These are phyloP conservation scores for Myxocyprinus asiaticus DNA, from an alignment of 2,113 vertebrate genomes.

Conservation along the genomic window DNA sequence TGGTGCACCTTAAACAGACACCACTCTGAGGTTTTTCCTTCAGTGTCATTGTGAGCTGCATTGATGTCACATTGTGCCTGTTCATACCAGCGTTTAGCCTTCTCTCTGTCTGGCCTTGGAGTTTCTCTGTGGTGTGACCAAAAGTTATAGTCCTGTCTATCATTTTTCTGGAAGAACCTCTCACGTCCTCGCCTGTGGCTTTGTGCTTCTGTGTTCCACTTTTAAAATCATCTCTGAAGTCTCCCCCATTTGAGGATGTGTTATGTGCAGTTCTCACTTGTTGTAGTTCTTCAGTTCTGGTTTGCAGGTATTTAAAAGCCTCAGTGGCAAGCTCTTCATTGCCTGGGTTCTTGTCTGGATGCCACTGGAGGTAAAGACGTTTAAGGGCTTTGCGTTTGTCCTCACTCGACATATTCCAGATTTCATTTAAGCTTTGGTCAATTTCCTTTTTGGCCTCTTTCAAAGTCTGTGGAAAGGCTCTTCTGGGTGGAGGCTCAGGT, in stretches of 20 bases:
- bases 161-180: conserved; percentile 47
- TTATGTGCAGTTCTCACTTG: conserved; percentile 10
- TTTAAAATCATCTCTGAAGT: conserved; percentile 54
- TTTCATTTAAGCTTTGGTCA: conserved; percentile 68
- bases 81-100: conserved; percentile 75
- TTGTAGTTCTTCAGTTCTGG: conserved; percentile 64
- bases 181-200: conserved; percentile 63
- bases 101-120: conserved; percentile 63
- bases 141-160: conserved; percentile 65
- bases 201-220: conserved; percentile 74
- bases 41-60: conserved; percentile 66
- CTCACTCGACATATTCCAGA: conserved; percentile 68
- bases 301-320: conserved; percentile 72
- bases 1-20: conserved; percentile 80
- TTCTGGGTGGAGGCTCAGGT: not conserved
- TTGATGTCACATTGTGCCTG: conserved; percentile 78
- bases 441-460: conserved; percentile 76
- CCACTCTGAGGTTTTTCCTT: conserved; percentile 72
- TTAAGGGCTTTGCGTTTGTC: conserved; percentile 71
- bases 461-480: conserved; percentile 59
- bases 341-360: conserved; percentile 79
- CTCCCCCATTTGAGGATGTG: not conserved
- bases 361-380: conserved; percentile 78
- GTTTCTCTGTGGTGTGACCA: conserved; percentile 62
- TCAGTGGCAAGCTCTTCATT: conserved; percentile 61